These are phyloP conservation scores for Xiphorhynchus elegans DNA, from an alignment of 2,113 vertebrate species.

Conservation along the genomic window DNA sequence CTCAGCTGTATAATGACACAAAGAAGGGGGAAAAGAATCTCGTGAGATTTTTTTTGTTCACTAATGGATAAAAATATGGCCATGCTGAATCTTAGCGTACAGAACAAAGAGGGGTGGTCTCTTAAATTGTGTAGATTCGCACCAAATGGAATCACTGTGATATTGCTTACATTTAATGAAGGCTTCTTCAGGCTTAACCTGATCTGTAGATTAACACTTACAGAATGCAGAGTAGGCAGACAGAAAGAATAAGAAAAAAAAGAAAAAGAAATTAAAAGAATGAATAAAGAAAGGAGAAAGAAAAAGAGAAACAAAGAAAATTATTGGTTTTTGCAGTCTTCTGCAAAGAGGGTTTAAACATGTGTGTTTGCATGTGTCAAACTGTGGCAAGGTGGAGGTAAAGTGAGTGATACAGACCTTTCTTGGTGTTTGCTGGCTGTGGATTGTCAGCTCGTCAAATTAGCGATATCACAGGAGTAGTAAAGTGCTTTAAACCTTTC, in stretches of 20 bases:
- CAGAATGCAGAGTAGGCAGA: not conserved
- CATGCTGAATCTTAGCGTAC: not conserved
- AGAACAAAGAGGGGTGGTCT: conserved; percentile 55
- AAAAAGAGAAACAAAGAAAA: not conserved
- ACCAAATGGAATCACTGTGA: not conserved
- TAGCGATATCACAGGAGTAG: not conserved
- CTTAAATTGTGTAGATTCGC: not conserved
- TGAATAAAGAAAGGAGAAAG: not conserved
- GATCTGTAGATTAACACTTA: not conserved
- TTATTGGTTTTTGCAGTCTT: not conserved
- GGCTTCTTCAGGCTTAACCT: not conserved
- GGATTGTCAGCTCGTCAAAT: not conserved
- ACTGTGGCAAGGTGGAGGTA: not conserved
- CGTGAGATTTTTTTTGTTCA: not conserved
- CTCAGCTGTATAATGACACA: not conserved
- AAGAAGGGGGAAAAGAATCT: not conserved
- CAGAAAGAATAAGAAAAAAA: not conserved
- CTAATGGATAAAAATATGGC: not conserved
- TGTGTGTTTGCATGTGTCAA: not conserved
- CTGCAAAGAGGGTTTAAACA: not conserved
- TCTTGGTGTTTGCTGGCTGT: not conserved
- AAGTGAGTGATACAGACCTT: not conserved
- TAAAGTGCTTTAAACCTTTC: not conserved
- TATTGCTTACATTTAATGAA: not conserved
- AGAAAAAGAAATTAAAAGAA: not conserved